These are phyloP conservation scores for Leptopterna dolabrata DNA, from an alignment of 2,888 invertebrate genomes.

Conservation along the genomic window DNA sequence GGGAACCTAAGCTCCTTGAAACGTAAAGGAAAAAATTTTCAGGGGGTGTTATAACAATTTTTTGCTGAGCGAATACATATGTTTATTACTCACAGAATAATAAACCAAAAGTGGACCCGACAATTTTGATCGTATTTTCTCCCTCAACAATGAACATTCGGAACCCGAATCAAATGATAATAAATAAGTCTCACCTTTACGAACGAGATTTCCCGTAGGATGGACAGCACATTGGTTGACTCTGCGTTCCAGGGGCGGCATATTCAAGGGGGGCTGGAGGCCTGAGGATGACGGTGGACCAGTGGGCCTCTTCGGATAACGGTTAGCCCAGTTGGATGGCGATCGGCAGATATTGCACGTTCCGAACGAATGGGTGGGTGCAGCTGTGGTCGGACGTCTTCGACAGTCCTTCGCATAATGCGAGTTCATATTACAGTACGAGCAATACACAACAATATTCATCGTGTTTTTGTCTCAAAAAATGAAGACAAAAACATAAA, in stretches of 20 bases:
- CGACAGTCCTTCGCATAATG: neutral
- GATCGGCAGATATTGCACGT: neutral
- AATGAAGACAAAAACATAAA: too few species aligned
- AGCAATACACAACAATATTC: too few species aligned
- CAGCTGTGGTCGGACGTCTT: neutral
- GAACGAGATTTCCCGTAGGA: neutral
- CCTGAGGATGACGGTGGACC: neutral
- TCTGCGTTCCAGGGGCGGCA: neutral
- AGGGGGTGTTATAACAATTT: too few species aligned
- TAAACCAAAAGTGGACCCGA: neutral
- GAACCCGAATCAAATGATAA: constrained; percentile 5
- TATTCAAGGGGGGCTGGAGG: neutral
- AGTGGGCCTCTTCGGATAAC: neutral
- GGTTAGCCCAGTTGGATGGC: neutral
- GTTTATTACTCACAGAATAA: too few species aligned
- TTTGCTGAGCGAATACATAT: too few species aligned
- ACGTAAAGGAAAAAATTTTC: too few species aligned
- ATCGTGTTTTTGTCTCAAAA: too few species aligned
- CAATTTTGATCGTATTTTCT: neutral
- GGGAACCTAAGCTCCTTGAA: too few species aligned
- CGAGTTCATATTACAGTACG: neutral
- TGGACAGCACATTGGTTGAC: neutral
- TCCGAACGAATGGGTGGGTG: neutral
- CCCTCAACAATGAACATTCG: neutral
- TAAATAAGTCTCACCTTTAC: neutral